Conservation (phyloP, 2,888 invertebrate genomes). For the Aspidiotus rigidus region DNA sequence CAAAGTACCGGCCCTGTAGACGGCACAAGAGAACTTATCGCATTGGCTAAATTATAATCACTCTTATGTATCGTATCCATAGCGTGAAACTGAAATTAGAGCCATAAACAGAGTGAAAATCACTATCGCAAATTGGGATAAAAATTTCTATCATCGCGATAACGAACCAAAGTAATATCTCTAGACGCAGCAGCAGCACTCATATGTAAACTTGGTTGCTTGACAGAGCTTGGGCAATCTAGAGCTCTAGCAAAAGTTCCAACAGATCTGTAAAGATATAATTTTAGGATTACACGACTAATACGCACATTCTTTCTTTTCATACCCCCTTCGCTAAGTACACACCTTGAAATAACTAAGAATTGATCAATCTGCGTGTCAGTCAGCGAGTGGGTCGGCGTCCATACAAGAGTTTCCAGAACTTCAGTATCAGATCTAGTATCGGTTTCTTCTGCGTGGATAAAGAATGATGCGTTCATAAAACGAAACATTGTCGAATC, state of each 20-base stretch:
- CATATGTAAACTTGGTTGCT: slow-evolving; percentile 98
- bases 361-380: slow-evolving; percentile 99
- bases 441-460: slow-evolving; percentile 44
- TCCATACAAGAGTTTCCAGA: slow-evolving; percentile 89
- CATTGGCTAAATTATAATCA: slow-evolving; percentile 80
- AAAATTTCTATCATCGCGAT: neutral
- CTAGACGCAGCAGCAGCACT: slow-evolving; percentile 97
- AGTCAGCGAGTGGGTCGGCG: slow-evolving; percentile 78
- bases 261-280: slow-evolving; percentile 37
- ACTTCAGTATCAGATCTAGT: slow-evolving; percentile 53
- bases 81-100: slow-evolving; percentile 71
- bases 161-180: slow-evolving; percentile 80
- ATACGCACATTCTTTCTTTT: too few species aligned
- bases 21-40: slow-evolving; percentile 87
- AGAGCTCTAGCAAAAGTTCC: slow-evolving; percentile 95
- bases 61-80: slow-evolving; percentile 95
- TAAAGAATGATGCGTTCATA: slow-evolving; percentile 18
- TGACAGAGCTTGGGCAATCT: slow-evolving; percentile 95
- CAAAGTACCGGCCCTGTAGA: slow-evolving; percentile 91
- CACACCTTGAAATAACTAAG: slow-evolving; percentile 61
- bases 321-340: neutral
- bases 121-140: slow-evolving; percentile 13
- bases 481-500: neutral
- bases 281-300: neutral
- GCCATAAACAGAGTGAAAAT: slow-evolving; percentile 23